Evolutionary conservation across 2,797 vertebrate species (phyloP).

Genomic region (Pelodytes ibericus): DNA sequence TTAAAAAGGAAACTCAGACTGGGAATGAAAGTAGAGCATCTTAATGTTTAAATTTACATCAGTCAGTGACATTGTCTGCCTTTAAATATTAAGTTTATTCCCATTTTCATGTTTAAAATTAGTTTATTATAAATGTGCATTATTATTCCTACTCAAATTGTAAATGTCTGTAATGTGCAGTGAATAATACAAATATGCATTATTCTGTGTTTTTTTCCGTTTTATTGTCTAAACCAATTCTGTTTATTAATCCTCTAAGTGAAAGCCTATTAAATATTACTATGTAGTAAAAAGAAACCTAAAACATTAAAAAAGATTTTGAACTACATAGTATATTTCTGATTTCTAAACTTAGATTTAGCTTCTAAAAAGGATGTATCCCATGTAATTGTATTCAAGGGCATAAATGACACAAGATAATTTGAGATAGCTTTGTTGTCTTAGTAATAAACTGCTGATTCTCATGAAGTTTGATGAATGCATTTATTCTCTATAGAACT

Average conservation of each 20-base stretch:
- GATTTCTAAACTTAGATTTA: constrained; percentile 10
- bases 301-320: constrained; percentile 8
- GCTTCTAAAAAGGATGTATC: not conserved
- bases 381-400: constrained; percentile 38
- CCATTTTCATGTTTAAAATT: no score
- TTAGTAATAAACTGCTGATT: constrained; percentile 21
- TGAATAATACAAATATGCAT: no score
- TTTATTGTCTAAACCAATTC: no score
- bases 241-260: not conserved
- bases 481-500: constrained; percentile 16
- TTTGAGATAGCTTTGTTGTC: constrained; percentile 11
- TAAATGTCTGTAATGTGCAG: no score
- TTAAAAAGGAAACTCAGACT: no score
- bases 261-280: not conserved
- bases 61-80: no score
- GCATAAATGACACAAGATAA: constrained; percentile 18
- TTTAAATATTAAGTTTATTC: no score
- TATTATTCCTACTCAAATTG: no score
- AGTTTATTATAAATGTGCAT: no score
- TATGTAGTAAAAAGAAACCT: not conserved
- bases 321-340: not conserved
- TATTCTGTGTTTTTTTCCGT: no score
- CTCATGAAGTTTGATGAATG: constrained; percentile 23
- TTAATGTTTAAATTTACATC: no score
- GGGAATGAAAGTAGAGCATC: no score